Base-by-base conservation (phyloP, 2,113 vertebrate genomes). In the Cygnus atratus region DNA sequence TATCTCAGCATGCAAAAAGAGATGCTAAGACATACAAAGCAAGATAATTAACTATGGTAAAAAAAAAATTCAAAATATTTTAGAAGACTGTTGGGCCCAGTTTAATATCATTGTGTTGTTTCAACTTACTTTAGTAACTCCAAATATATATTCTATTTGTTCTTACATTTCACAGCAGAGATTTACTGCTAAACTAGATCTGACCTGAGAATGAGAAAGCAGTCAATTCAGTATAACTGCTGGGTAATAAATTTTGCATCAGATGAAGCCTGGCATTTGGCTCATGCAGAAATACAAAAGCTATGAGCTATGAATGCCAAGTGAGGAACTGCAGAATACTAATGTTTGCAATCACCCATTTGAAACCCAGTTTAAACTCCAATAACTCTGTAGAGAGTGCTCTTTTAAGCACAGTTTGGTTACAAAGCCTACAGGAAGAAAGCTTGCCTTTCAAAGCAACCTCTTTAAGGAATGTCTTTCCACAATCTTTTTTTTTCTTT, bases 91-190 rank as follows among this genome's bases (percentile, higher is more conserved):
- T 52, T 84, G 54, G 75, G 88, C 79, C 72, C 85, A 57, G 77
- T 95, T 95, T 87, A 88, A 79, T 84, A 71, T 37, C 67, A 89
- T 46, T 70, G 16, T 77, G 33, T 37, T 87, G 88, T 86, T 90
- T 90, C 94, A 87, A 97, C 97, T 97, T 98, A 97, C 97, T 98
- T 98, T 98, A 98, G 97, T 98, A 98, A 97, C 92, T 94, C 84
- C 80, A 97, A 87, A 92, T 97, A 98, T 93, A 87, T 93, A 97
- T 94, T 86, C 96, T 98, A 96, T 95, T 98, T 94, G 92, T 96
- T 98, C 96, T 97, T 97, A 98, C 96, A 90, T 92, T 93, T 95
- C 91, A 94, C 94, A 95, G 96, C 91, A 95, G 96, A 98, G 97
- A 97, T 97, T 97, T 98, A 97, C 95, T 96, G 95, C 81, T 75